Base-by-base conservation (phyloP, 2,888 invertebrate species). In the Macrosiphum euphorbiae region DNA sequence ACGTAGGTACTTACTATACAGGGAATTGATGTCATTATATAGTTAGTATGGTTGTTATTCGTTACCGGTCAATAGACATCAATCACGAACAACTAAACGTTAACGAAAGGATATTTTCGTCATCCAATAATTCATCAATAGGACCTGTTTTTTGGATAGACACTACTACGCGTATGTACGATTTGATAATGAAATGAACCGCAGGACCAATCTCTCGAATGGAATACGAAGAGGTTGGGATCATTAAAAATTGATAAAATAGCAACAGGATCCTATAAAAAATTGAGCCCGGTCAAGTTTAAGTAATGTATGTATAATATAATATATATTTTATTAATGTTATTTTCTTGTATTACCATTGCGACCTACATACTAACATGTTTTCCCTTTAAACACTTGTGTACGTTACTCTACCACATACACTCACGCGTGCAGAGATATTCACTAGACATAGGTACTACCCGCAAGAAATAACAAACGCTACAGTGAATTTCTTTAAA, bases 331-430 rank as follows among this genome's bases (percentile, higher is more conserved):
- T 61, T 91, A 44, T 88, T 35, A 50, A 67, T 50, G 41, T 88
- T 20, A 11, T 88, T 88, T 92, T 41, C 88, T 88, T 78, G 13
- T 92, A 78, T 61, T 85, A 85, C 35, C n/a, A 47, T 88, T 44
- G 55, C 89, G 58, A 89, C 92, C 89, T 58, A 92, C 89, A 92
- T 85, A 84, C 55, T 85, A 85, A 92, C 92, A 58, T 47, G 92
- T 92, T 92, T 89, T 89, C 24, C 84, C 84, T 84, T 67, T 52
- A 61, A 91, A 50, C n/a, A 91, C 16, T n/a, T 26, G 50, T 61
- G 61, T 52, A 50, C 35, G 8, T 10, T 52, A 44, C 58, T 28
- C 55, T 7, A 35, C 20, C 55, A 24, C n/a, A 20, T n/a, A 3
- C 35, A 55, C 35, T 35, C 24, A 52, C 52, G 16, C 13, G n/a